A percentile compares a stretch with the other conserved stretches of the same genome.
Conservation (phyloP, 1,140 invertebrate species). For the Scylla paramamosain region DNA sequence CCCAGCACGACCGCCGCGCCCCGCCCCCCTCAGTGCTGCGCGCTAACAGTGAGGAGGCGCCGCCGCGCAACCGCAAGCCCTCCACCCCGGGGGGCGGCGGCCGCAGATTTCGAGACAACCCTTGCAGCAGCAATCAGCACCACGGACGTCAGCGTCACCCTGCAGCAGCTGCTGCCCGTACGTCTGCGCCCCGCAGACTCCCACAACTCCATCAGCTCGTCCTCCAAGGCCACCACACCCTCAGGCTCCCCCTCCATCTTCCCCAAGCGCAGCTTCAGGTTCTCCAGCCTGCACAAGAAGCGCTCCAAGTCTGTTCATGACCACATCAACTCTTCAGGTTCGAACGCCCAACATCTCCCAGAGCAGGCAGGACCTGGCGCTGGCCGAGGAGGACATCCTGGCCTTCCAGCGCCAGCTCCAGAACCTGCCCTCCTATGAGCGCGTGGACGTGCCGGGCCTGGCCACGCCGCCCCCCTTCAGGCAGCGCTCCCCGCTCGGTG, state of each 20-base stretch:
- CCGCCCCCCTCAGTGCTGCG: slow-evolving; percentile 63
- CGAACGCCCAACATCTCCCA: slow-evolving; percentile 66
- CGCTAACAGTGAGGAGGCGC: slow-evolving; percentile 60
- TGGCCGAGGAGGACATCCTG: slow-evolving; percentile 81
- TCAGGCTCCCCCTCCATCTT: slow-evolving; percentile 76
- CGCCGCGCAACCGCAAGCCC: slow-evolving; percentile 43
- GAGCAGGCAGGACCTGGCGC: slow-evolving; percentile 64
- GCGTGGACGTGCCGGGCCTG: slow-evolving; percentile 78
- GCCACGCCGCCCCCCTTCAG: slow-evolving; percentile 79
- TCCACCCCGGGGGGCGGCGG: slow-evolving; percentile 57
- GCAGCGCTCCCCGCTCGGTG: slow-evolving; percentile 82
- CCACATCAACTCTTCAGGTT: slow-evolving; percentile 76
- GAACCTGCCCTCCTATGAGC: slow-evolving; percentile 82
- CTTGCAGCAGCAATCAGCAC: slow-evolving; percentile 78
- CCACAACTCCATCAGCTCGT: slow-evolving; percentile 68
- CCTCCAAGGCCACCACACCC: slow-evolving; percentile 72
- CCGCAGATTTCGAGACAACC: slow-evolving; percentile 77
- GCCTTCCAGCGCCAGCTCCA: slow-evolving; percentile 83
- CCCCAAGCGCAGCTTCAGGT: slow-evolving; percentile 77
- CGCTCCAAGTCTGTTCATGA: slow-evolving; percentile 78
- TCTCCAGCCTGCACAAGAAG: slow-evolving; percentile 78
- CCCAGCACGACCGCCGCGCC: slow-evolving; percentile 80
- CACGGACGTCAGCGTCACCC: slow-evolving; percentile 75
- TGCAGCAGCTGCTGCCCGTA: slow-evolving; percentile 67
- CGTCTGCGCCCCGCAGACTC: slow-evolving; percentile 68